A percentile compares a stretch with the other conserved stretches of the same genome.
These are phyloP conservation scores for Chrosomus eos DNA, from an alignment of 2,797 vertebrate genomes.

Conservation along the genomic window DNA sequence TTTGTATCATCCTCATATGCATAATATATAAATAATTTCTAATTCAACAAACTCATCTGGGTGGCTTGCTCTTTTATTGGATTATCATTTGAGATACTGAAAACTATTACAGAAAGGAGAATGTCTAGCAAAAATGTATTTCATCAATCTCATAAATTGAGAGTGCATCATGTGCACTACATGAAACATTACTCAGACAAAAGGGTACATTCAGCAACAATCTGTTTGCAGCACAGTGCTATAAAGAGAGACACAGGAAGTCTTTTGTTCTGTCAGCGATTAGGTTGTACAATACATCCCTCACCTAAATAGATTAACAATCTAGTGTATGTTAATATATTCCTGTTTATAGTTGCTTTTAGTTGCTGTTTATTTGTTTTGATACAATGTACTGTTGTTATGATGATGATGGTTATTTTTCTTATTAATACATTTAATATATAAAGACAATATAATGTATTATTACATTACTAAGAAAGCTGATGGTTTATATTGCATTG, in stretches of 20 bases:
- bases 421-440: not conserved
- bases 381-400: not conserved
- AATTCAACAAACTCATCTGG: not conserved
- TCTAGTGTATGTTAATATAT: not conserved
- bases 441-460: not conserved
- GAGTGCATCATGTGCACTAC: not conserved
- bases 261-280: constrained; percentile 1
- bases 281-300: not conserved
- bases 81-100: not conserved
- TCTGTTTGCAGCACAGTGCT: not conserved
- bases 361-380: not conserved
- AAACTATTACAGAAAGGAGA: not conserved
- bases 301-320: not conserved
- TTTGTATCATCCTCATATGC: not conserved
- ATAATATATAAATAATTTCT: not conserved
- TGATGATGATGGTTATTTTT: not conserved
- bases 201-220: not conserved
- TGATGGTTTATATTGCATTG: not conserved
- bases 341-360: not conserved
- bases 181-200: constrained; percentile 8
- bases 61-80: not conserved
- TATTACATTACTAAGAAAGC: not conserved
- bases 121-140: constrained; percentile 13
- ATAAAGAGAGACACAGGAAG: not conserved
- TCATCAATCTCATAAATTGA: constrained; percentile 1